A percentile compares a stretch with the other conserved stretches of the same genome.
These are phyloP conservation scores for Beaufortia kweichowensis DNA, from an alignment of 2,113 vertebrate genomes.

Conservation along the genomic window DNA sequence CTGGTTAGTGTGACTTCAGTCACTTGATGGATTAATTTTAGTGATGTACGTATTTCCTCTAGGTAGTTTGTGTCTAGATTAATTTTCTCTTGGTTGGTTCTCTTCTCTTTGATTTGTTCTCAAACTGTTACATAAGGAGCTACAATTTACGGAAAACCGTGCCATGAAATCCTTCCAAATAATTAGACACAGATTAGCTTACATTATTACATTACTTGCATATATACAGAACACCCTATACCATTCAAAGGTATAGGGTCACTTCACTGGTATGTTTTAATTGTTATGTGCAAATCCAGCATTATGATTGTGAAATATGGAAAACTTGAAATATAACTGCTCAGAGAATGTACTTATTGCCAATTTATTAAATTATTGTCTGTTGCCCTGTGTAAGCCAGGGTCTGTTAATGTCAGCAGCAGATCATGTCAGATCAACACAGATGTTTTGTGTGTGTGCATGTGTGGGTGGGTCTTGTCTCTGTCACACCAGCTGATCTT, in stretches of 20 bases:
- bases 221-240: too few relatives aligned
- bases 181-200: background rate
- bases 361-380: too few relatives aligned
- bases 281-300: too few relatives aligned
- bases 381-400: too few relatives aligned
- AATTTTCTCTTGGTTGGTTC: conserved; percentile 2
- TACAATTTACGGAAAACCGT: background rate
- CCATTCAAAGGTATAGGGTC: too few relatives aligned
- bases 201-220: background rate
- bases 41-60: conserved; percentile 8
- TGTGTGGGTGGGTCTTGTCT: background rate
- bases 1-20: conserved; percentile 26
- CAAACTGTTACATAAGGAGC: conserved; percentile 15
- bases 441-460: background rate
- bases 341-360: too few relatives aligned
- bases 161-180: background rate
- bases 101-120: conserved; percentile 24
- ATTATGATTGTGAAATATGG: too few relatives aligned
- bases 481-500: background rate
- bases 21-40: conserved; percentile 16
- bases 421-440: conserved; percentile 18
- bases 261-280: too few relatives aligned
- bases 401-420: background rate
- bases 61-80: conserved; percentile 13
- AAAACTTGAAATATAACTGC: too few relatives aligned